Evolutionary conservation across 2,888 invertebrate genomes (phyloP), one percentile per base, ranked within the genome.

Genomic region (Pachycephus smyrnensis): DNA sequence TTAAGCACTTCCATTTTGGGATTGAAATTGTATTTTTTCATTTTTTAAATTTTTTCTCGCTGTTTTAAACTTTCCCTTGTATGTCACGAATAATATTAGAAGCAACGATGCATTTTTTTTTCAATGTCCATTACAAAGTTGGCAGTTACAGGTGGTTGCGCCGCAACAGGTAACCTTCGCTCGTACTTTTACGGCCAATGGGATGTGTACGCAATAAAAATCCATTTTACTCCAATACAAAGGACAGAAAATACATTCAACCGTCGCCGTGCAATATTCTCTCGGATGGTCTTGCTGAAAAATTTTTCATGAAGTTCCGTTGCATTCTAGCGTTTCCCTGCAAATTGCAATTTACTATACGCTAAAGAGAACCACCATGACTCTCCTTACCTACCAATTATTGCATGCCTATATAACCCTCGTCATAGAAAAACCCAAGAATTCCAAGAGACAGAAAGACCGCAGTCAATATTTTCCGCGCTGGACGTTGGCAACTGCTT

Each of bases 161-260:
- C 68, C 75, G 31, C 77, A 79, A 76, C 77, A 55, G 68, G 80
- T 55, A 75, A 77, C 73, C 31, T 83, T 84, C 79, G 77, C 77
- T 73, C 83, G 80, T 73, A 75, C 71, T 15, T 76, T 73, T 76
- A 79, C 68, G 73, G 75, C n/a, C 69, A 69, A 74, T 33, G 73
- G 71, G 73, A 75, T 75, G 77, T 71, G 74, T 79, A 79, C 77
- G 76, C 55, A 55, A 55, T 55, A 55, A 55, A 55, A 55, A 55
- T 55, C 55, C 23, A 55, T 40, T 40, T 40, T 23, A 6, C 40
- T 9, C 6, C 40, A 40, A 6, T 40, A 40, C 40, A 40, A 40
- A 40, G 40, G 23, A 55, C 55, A 23, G 2, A 55, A 55, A 55
- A 55, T 55, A 9, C 55, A 55, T 9, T 55, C 23, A 9, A 23